phyloP scores from a whole-genome alignment of 2,888 invertebrate genomes.

The Coronaproctus castanopsis region DNA sequence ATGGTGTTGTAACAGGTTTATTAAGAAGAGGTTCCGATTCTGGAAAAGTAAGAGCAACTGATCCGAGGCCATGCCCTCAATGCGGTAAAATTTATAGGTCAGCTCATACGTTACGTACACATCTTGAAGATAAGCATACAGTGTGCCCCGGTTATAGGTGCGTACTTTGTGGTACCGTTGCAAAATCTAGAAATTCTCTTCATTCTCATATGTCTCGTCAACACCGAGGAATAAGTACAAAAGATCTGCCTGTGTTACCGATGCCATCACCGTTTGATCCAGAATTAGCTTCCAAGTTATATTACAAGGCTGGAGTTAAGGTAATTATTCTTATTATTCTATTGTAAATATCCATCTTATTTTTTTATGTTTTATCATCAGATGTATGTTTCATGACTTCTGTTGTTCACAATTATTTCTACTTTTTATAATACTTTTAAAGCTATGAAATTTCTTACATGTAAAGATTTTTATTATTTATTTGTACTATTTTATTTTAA shows the following conservation, averaged over 20 bases:
- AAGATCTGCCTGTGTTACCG: conserved; percentile 74
- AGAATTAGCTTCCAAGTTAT: conserved; percentile 53
- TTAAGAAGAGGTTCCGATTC: conserved; percentile 49
- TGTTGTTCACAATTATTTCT: no score
- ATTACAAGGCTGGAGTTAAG: conserved; percentile 74
- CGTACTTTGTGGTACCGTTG: conserved; percentile 78
- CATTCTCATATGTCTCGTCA: conserved; percentile 89
- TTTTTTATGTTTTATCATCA: neutral
- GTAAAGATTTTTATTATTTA: no score
- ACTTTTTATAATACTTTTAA: no score
- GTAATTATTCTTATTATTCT: conserved; percentile 29
- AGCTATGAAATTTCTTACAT: no score
- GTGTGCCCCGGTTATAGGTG: conserved; percentile 81
- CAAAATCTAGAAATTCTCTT: conserved; percentile 73
- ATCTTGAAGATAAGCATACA: conserved; percentile 81
- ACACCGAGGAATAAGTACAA: conserved; percentile 79
- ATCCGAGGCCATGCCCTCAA: conserved; percentile 78
- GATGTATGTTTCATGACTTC: neutral
- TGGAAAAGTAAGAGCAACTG: conserved; percentile 70
- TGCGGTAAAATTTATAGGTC: conserved; percentile 84
- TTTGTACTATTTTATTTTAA: no score
- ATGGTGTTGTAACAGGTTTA: no score
- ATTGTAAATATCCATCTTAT: neutral
- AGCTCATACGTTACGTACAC: conserved; percentile 74
- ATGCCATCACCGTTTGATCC: conserved; percentile 87